Percentiles rank a stretch among this genome's conserved stretches.
Conservation (phyloP, 2,888 invertebrate species). For the Epirrita christyi region DNA sequence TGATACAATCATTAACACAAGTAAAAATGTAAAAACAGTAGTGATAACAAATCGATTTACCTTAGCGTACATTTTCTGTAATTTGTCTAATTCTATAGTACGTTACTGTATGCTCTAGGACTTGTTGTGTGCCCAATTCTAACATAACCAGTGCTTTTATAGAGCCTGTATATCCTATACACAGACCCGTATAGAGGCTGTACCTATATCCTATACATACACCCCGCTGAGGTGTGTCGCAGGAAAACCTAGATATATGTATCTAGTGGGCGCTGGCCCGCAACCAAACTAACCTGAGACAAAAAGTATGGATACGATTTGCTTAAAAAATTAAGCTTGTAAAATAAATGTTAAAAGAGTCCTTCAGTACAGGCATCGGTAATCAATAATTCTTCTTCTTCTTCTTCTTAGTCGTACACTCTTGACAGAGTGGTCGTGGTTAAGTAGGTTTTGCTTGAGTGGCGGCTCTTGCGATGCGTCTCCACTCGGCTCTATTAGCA, state of each 20-base stretch:
- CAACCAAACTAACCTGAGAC: slow-evolving; percentile 59
- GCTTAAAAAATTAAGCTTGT: too few species aligned
- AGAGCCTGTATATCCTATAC: slow-evolving; percentile 55
- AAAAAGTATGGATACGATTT: slow-evolving; percentile 51
- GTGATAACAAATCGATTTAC: slow-evolving; percentile 50
- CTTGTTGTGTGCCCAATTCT: slow-evolving; percentile 77
- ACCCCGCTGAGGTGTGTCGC: slow-evolving; percentile 61
- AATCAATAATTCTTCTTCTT: too few species aligned
- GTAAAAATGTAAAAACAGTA: slow-evolving; percentile 6
- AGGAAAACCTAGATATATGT: slow-evolving; percentile 61
- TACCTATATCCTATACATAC: slow-evolving; percentile 68
- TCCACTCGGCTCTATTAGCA: too few species aligned
- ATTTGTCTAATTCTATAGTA: slow-evolving; percentile 62
- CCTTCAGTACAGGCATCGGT: too few species aligned
- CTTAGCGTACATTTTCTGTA: slow-evolving; percentile 77
- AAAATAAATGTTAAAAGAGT: too few species aligned
- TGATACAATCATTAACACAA: neutral
- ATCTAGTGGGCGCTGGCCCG: slow-evolving; percentile 69
- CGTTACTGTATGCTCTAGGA: slow-evolving; percentile 70
- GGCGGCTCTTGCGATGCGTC: too few species aligned
- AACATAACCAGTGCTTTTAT: slow-evolving; percentile 76
- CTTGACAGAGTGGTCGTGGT: too few species aligned
- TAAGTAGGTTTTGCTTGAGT: too few species aligned
- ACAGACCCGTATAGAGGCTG: slow-evolving; percentile 37
- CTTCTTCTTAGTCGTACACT: too few species aligned